Evolutionary conservation across 2,797 vertebrate genomes (phyloP).

Genomic region (Myotis planiceps): DNA sequence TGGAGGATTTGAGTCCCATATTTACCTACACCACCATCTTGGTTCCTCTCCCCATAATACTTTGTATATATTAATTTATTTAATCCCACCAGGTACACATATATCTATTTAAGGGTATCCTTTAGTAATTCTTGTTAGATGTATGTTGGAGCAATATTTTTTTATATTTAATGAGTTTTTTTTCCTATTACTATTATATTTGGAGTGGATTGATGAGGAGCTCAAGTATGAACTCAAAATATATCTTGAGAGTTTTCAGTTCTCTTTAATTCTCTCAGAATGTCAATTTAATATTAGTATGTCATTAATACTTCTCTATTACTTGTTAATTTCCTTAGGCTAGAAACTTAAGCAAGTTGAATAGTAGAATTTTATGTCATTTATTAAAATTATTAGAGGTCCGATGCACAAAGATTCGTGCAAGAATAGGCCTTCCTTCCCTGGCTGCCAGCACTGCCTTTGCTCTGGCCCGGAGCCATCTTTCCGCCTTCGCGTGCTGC

Average conservation of each 20-base stretch:
- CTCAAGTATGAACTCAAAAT: neutral
- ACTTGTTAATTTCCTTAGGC: neutral
- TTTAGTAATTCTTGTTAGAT: neutral
- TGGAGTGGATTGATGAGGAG: neutral
- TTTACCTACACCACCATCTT: too few relatives aligned
- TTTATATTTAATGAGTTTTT: slow-evolving; percentile 13
- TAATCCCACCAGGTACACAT: neutral
- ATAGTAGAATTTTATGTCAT: slow-evolving; percentile 1
- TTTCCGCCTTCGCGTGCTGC: too few relatives aligned
- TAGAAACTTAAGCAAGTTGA: slow-evolving; percentile 4
- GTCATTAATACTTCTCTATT: neutral
- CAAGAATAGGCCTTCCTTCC: too few relatives aligned
- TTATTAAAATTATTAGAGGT: neutral
- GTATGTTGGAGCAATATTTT: neutral
- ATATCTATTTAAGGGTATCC: neutral
- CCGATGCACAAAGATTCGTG: too few relatives aligned
- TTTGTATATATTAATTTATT: neutral
- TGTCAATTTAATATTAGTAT: neutral
- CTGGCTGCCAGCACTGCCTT: too few relatives aligned
- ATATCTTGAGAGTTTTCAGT: neutral
- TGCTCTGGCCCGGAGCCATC: too few relatives aligned
- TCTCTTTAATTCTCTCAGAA: neutral
- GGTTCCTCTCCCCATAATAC: neutral
- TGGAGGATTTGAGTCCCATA: too few relatives aligned
- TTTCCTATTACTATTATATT: neutral